Evolutionary conservation across 2,888 invertebrate species (phyloP).

Genomic region (Meiosimyza platycephala): DNA sequence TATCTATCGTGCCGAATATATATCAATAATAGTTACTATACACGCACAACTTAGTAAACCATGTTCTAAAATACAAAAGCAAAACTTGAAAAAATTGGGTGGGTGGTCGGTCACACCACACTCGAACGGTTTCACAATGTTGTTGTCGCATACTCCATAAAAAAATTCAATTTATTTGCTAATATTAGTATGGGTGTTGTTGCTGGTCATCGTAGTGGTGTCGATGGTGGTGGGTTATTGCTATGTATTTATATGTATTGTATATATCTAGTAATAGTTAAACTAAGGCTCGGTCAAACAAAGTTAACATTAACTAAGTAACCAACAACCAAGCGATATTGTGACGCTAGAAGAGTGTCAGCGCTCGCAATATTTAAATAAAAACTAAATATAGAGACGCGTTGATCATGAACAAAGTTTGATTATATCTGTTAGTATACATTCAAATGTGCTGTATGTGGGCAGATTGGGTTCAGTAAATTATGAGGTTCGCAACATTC

Average conservation of each 20-base stretch:
- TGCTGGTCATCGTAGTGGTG: not conserved
- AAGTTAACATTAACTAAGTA: conserved; percentile 12
- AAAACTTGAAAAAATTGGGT: not conserved
- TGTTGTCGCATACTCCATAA: not conserved
- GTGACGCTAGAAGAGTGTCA: too few species aligned
- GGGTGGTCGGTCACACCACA: conserved; percentile 23
- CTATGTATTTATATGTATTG: too few species aligned
- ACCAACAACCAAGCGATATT: too few species aligned
- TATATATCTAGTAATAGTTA: too few species aligned
- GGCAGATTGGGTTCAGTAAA: conserved; percentile 15
- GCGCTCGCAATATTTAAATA: too few species aligned
- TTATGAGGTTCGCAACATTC: not conserved
- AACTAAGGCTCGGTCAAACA: not conserved
- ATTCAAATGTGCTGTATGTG: not conserved
- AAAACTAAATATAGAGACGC: too few species aligned
- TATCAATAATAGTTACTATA: too few species aligned
- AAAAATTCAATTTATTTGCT: conserved; percentile 18
- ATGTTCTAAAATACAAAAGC: not conserved
- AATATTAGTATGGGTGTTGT: not conserved
- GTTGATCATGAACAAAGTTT: conserved; percentile 19
- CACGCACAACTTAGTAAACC: not conserved
- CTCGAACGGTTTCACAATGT: not conserved
- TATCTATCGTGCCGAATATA: too few species aligned
- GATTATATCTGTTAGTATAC: not conserved
- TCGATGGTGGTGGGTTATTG: not conserved